These are phyloP conservation scores for Tenebrosternarchus preto DNA, from an alignment of 2,113 vertebrate genomes.

Conservation along the genomic window DNA sequence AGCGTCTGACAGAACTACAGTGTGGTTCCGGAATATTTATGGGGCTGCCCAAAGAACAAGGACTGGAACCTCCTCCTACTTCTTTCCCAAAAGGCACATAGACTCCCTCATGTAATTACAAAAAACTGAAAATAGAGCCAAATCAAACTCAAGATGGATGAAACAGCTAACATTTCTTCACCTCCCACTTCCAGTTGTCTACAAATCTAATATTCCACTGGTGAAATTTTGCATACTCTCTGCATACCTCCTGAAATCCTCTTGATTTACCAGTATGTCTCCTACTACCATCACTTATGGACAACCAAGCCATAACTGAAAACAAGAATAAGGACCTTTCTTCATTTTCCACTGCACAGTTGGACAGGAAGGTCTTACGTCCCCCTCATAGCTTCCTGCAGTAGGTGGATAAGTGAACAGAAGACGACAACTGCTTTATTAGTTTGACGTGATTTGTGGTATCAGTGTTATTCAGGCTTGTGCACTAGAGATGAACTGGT, in stretches of 20 bases:
- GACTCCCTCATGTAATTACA: conserved; percentile 9
- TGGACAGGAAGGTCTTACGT: not conserved
- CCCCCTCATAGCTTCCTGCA: not conserved
- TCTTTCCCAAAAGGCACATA: conserved; percentile 6
- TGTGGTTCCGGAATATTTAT: conserved; percentile 26
- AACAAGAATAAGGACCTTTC: not conserved
- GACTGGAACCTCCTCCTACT: not conserved
- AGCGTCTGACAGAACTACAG: conserved; percentile 14
- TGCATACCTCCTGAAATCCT: not conserved
- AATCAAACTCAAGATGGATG: conserved; percentile 35
- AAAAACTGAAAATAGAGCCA: not conserved
- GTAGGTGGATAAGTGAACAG: not conserved
- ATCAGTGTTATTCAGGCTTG: not conserved
- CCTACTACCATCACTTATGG: not conserved
- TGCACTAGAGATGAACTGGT: not conserved
- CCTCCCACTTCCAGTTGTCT: conserved; percentile 13
- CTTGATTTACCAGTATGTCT: conserved; percentile 23
- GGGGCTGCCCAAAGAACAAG: not conserved
- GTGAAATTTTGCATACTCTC: conserved; percentile 3
- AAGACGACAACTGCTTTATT: not conserved
- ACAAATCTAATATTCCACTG: conserved; percentile 40
- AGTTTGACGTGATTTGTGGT: not conserved
- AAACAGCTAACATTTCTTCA: conserved; percentile 12
- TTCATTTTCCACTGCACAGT: not conserved
- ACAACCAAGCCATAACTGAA: conserved; percentile 23